These are phyloP conservation scores for Pogonognathellus flavescens DNA, from an alignment of 1,140 invertebrate genomes.

Conservation along the genomic window DNA sequence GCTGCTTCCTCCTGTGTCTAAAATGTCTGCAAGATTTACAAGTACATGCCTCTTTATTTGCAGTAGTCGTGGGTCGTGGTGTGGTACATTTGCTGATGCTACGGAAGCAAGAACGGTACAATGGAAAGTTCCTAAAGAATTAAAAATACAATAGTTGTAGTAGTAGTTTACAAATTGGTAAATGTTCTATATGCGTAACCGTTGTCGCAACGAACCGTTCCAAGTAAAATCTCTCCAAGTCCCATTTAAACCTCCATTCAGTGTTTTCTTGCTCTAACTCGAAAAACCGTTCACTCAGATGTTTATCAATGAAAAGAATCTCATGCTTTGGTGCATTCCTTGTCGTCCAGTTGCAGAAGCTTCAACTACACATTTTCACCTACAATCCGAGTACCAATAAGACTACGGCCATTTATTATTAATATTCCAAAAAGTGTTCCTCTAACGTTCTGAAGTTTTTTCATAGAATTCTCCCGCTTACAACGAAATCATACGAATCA, in stretches of 20 bases:
- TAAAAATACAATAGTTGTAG: neutral
- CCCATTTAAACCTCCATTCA: neutral
- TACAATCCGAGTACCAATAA: neutral
- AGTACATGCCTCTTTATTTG: neutral
- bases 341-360: slow-evolving; percentile 13
- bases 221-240: neutral
- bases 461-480: neutral
- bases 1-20: slow-evolving; percentile 13
- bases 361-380: slow-evolving; percentile 26
- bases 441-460: no score
- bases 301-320: slow-evolving; percentile 60
- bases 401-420: no score
- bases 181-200: neutral
- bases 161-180: neutral
- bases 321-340: slow-evolving; percentile 58
- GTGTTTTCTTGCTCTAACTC: neutral
- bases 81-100: neutral
- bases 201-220: slow-evolving; percentile 25
- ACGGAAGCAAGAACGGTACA: neutral
- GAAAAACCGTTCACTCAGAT: slow-evolving; percentile 52
- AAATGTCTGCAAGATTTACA: neutral
- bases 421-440: no score
- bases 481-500: neutral
- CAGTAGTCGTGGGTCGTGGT: neutral
- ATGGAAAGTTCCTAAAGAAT: neutral